Conservation (phyloP, 2,888 invertebrate genomes). For the Acanthosepion lycidas region DNA sequence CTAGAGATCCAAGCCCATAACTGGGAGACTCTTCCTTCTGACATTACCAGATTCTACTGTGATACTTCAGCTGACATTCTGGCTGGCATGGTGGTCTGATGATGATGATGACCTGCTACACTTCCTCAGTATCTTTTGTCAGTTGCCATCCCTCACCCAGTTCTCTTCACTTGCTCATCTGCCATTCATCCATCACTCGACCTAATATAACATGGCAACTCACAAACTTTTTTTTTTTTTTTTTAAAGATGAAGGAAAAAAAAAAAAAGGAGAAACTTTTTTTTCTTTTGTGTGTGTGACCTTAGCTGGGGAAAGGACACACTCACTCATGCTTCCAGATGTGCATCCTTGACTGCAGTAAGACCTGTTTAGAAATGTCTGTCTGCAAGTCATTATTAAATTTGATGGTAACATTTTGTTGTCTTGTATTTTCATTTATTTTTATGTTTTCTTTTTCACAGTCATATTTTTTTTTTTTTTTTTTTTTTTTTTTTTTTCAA, state of each 20-base stretch:
- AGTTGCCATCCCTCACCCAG: neutral
- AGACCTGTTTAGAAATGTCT: neutral
- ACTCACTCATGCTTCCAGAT: slow-evolving; percentile 4
- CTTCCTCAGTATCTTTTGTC: neutral
- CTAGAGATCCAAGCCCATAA: slow-evolving; percentile 61
- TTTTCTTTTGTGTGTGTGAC: neutral
- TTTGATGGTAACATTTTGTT: slow-evolving; percentile 17
- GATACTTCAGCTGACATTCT: slow-evolving; percentile 66
- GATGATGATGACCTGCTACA: neutral
- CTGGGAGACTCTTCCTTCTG: slow-evolving; percentile 64
- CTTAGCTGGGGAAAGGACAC: neutral
- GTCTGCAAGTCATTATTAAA: slow-evolving; percentile 21
- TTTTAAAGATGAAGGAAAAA: neutral
- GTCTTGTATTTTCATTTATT: neutral
- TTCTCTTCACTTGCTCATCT: neutral
- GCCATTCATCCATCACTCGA: neutral
- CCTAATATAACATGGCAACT: neutral
- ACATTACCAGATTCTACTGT: slow-evolving; percentile 65
- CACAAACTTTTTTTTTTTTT: neutral
- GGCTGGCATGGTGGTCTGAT: slow-evolving; percentile 56
- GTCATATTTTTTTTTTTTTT: too few species aligned
- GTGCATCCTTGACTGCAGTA: neutral
- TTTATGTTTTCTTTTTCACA: too few species aligned
- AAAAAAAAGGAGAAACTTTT: neutral
- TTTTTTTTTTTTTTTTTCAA: too few species aligned